phyloP scores from a whole-genome alignment of 2,113 vertebrate species.

The Bungarus multicinctus region DNA sequence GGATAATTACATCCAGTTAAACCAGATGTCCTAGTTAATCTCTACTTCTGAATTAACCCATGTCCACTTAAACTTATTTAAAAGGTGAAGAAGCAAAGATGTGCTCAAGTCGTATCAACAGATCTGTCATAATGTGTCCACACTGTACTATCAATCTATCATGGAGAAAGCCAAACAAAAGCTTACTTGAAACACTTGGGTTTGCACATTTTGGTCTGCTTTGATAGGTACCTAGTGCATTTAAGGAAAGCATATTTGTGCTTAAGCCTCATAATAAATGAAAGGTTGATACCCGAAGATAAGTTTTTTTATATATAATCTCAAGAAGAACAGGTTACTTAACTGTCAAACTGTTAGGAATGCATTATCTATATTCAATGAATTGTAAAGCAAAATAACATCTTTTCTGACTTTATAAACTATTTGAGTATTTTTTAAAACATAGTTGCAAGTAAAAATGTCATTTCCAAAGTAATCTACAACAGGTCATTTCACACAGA shows the following conservation, averaged over 20 bases:
- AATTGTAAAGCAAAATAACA: not conserved
- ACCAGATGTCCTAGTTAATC: conserved; percentile 46
- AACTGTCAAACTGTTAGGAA: conserved; percentile 48
- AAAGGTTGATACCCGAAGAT: conserved; percentile 42
- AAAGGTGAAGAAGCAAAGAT: conserved; percentile 6
- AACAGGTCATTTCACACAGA: conserved; percentile 22
- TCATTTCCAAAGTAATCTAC: conserved; percentile 5
- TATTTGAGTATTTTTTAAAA: not conserved
- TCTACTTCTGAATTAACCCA: conserved; percentile 40
- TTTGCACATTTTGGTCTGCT: conserved; percentile 41
- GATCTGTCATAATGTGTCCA: conserved; percentile 33
- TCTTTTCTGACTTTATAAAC: conserved; percentile 45
- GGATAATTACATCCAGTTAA: conserved; percentile 41
- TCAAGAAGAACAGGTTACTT: conserved; percentile 45
- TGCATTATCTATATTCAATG: conserved; percentile 27
- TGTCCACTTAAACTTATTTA: conserved; percentile 4
- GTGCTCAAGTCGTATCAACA: conserved; percentile 39
- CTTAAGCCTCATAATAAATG: conserved; percentile 48
- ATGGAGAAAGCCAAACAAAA: not conserved
- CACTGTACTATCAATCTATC: conserved; percentile 26
- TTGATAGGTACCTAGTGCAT: conserved; percentile 16
- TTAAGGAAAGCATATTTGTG: conserved; percentile 38
- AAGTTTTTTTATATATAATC: conserved; percentile 31
- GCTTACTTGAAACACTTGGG: not conserved
- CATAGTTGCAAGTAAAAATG: not conserved